phyloP scores from a whole-genome alignment of 2,888 invertebrate genomes.

The Philopedon plagiatum region DNA sequence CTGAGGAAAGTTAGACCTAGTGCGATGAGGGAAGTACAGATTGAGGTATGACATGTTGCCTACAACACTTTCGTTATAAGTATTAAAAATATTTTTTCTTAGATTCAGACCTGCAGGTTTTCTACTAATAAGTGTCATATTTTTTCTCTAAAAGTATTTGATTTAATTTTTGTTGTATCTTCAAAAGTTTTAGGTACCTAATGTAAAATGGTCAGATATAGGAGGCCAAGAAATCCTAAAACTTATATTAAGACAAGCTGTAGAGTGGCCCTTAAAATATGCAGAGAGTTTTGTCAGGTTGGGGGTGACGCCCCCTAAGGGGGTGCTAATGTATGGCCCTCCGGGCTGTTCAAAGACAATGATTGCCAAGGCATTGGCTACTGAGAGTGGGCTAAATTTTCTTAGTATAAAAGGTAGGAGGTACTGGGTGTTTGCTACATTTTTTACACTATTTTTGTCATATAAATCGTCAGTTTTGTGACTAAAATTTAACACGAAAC shows the following conservation, averaged over 20 bases:
- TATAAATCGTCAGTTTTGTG: too few relatives aligned
- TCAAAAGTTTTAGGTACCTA: constrained; percentile 70
- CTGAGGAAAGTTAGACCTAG: constrained; percentile 84
- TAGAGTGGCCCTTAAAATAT: constrained; percentile 94
- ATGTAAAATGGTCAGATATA: constrained; percentile 93
- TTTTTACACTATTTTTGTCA: background rate
- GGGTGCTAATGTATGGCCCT: constrained; percentile 95
- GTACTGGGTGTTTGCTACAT: background rate
- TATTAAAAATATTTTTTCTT: too few relatives aligned
- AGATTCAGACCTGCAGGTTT: too few relatives aligned
- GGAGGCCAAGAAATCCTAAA: constrained; percentile 93
- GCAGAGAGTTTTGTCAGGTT: constrained; percentile 85
- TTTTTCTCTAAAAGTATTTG: background rate
- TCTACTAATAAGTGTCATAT: constrained; percentile 13
- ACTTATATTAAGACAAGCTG: constrained; percentile 86
- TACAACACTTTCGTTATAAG: background rate
- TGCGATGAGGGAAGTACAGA: constrained; percentile 90
- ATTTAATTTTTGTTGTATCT: constrained; percentile 6
- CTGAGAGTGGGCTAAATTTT: constrained; percentile 96
- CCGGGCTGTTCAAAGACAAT: constrained; percentile 99
- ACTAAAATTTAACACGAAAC: background rate
- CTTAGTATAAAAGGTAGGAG: constrained; percentile 86
- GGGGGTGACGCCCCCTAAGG: constrained; percentile 89
- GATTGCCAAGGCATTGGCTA: constrained; percentile 97
- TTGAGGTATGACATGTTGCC: constrained; percentile 74